These are phyloP conservation scores for Drosophila meridiana DNA, from an alignment of 2,888 invertebrate species.

Conservation along the genomic window DNA sequence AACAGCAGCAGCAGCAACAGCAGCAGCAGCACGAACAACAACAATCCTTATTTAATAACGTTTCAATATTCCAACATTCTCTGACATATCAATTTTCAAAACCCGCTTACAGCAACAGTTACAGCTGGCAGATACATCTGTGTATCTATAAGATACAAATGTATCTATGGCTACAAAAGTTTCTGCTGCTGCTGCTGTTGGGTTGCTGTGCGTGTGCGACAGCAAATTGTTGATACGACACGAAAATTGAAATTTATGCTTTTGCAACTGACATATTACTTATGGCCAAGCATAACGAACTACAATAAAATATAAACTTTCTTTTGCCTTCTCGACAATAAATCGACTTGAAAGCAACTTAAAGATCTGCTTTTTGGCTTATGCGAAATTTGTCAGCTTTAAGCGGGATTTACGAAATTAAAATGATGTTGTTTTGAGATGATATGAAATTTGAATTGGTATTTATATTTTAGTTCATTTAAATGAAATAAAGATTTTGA, in stretches of 20 bases:
- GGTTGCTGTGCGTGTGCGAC: conserved; percentile 36
- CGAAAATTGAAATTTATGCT: conserved; percentile 79
- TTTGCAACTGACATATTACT: conserved; percentile 66
- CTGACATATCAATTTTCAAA: conserved; percentile 78
- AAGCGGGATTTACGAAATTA: background rate
- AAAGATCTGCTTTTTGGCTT: conserved; percentile 9
- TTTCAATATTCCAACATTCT: conserved; percentile 78
- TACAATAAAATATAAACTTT: conserved; percentile 45
- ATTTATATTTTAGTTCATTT: too few species aligned
- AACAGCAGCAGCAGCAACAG: conserved; percentile 26
- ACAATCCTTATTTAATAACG: conserved; percentile 77
- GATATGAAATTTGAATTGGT: background rate
- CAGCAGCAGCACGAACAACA: conserved; percentile 34
- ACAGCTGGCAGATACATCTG: conserved; percentile 31
- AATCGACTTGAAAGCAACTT: conserved; percentile 6
- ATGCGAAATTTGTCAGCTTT: conserved; percentile 2
- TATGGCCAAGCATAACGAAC: conserved; percentile 25
- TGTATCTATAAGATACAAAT: conserved; percentile 20
- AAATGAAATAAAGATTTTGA: too few species aligned
- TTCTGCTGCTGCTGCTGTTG: conserved; percentile 21
- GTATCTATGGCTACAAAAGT: conserved; percentile 52
- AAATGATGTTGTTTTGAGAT: background rate
- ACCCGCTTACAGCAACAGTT: conserved; percentile 46
- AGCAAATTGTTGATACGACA: conserved; percentile 74
- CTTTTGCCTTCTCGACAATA: background rate